These are phyloP conservation scores for Phylloscopus trochilus DNA, from an alignment of 2,113 vertebrate genomes.

Conservation along the genomic window DNA sequence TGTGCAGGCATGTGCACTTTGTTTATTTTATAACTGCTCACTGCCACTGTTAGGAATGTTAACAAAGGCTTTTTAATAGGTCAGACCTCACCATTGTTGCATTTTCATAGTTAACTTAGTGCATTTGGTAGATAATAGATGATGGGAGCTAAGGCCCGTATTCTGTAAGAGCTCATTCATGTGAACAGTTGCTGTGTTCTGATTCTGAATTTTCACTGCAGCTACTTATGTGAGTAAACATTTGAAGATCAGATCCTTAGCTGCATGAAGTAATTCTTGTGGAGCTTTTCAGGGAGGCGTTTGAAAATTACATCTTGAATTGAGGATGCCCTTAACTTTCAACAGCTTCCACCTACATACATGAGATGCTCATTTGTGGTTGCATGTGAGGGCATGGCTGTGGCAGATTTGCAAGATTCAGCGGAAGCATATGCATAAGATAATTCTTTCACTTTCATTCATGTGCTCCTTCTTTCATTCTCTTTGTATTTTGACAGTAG, in stretches of 20 bases:
- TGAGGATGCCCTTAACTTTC: constrained; percentile 32
- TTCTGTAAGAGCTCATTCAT: neutral
- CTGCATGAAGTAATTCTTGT: neutral
- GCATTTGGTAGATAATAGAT: constrained; percentile 1
- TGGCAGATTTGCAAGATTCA: constrained; percentile 20
- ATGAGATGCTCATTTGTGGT: neutral
- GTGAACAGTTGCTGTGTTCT: neutral
- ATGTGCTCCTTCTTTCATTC: neutral
- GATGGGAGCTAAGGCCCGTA: neutral
- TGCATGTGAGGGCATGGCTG: constrained; percentile 12
- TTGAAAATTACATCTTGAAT: neutral
- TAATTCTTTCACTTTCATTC: constrained; percentile 29
- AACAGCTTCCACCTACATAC: constrained; percentile 24
- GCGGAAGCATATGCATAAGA: neutral
- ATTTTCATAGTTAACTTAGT: neutral
- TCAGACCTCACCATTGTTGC: neutral
- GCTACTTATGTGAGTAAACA: constrained; percentile 6
- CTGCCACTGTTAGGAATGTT: neutral
- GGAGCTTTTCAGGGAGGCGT: neutral
- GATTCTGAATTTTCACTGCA: constrained; percentile 9
- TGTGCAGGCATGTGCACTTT: neutral
- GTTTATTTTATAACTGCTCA: neutral
- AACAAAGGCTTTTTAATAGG: constrained; percentile 27
- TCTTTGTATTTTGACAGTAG: constrained; percentile 15
- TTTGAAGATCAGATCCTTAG: neutral